Evolutionary conservation across 92 coral and sea anemone genomes (phyloP).

Genomic region (Blastomussa wellsi): DNA sequence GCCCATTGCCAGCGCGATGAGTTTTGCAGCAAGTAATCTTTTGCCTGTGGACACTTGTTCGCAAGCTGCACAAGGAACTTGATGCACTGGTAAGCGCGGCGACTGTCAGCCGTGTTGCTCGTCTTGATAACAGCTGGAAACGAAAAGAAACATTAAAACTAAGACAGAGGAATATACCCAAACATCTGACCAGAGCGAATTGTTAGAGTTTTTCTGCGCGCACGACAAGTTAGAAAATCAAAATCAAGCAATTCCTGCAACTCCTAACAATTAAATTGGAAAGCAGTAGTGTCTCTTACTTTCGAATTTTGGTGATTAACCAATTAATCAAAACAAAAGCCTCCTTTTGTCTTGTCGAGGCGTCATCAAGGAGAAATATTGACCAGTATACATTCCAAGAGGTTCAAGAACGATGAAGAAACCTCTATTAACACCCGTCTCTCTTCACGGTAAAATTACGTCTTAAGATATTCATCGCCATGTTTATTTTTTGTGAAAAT

Average conservation of each 20-base stretch:
- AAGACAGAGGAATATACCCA: background rate
- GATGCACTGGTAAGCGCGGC: slow-evolving; percentile 91
- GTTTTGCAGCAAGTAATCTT: slow-evolving; percentile 85
- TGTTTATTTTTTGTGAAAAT: no score
- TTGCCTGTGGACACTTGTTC: slow-evolving; percentile 83
- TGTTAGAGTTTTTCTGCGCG: background rate
- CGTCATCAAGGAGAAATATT: background rate
- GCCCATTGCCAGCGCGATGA: slow-evolving; percentile 98
- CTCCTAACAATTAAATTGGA: background rate
- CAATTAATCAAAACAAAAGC: no score
- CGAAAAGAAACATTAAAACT: background rate
- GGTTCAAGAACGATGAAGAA: background rate
- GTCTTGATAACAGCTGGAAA: slow-evolving; percentile 78
- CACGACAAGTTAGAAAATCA: background rate
- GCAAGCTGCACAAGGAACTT: slow-evolving; percentile 87
- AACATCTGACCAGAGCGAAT: background rate
- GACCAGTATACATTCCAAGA: background rate
- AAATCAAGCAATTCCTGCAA: background rate
- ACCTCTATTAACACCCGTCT: no score
- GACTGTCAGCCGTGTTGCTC: slow-evolving; percentile 80
- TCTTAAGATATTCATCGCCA: no score
- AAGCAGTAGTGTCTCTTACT: no score
- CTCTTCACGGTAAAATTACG: no score
- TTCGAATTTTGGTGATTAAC: no score
- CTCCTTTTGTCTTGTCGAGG: no score